Evolutionary conservation across 2,888 invertebrate genomes (phyloP), one percentile per base, ranked within the genome.

Genomic region (Coremacera marginata): DNA sequence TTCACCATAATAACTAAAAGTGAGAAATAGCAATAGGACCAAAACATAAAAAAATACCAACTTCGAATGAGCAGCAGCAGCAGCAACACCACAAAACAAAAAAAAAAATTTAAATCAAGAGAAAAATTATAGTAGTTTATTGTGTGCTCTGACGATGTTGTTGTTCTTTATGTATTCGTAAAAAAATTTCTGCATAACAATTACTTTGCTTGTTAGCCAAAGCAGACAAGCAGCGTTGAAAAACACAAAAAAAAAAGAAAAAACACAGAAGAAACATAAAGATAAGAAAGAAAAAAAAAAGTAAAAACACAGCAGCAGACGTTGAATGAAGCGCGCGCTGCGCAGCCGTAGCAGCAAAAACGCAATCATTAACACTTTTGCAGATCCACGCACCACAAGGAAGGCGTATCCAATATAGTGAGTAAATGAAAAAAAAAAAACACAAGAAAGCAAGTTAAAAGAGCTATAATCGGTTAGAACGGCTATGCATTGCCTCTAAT

Each of bases 171-270:
- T 67, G 67, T 19, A 19, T 49, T 72, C 60, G 72, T 72, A 62
- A 72, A 62, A 62, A 25, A 72, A 44, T 72, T 72, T 72, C 60
- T 22, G 25, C 60, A 60, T 44, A 72, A 72, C 72, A 72, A 60
- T 72, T 72, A 72, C 49, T 72, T 60, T 60, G 57, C 72, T 72
- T 72, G 72, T 72, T 72, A 72, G 22, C 72, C 60, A 60, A 72
- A 27, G 62, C 72, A 72, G 60, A n/a, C 72, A 72, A 60, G 70
- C 60, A 44, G 60, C 51, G 27, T 49, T 49, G 34, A 44, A 37
- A 72, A n/a, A 37, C 44, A 37, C 44, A 25, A 31, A 37, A 37
- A 14, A 31, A 31, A 34, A 60, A 22, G 55, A 5, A 57, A n/a
- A 5, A 57, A 19, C 22, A 34, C 31, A 55, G 25, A 14, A 44